Base-by-base conservation (phyloP, 2,113 vertebrate species). In the Rana temporaria region DNA sequence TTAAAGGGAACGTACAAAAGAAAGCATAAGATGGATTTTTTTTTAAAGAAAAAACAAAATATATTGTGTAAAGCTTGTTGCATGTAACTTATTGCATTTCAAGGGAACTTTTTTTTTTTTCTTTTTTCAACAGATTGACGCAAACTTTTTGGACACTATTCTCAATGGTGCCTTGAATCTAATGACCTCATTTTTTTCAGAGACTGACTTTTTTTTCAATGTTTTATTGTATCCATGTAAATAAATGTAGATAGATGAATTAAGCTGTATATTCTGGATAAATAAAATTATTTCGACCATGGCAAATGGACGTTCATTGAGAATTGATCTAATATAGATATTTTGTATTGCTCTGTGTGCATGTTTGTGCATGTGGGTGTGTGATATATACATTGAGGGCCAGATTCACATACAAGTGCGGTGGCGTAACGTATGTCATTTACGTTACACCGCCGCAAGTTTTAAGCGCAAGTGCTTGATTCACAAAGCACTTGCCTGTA, bases 61-160 rank as follows among this genome's bases (percentile, higher is more conserved):
- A 95, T 95, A 96, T 93, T 94, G 96, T 97, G 95, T 98, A 98
- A 98, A 92, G 95, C 96, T 96, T 96, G 96, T 99, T 99, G 96
- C 97, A 98, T 99, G 97, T 99, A 98, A 98, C 95, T 99, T 99
- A 98, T 99, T 99, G 96, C 96, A 97, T 99, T 98, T 98, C 95
- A 95, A 93, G 95, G 93, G 92, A 95, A 92, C 70, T 52, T 84
- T 77, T 89, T 94, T 87, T 69, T 78, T 90, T 94, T 87, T 72
- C 59, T 69, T 78, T 90, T 94, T 87, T 72, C 59, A 55, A 91
- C 88, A 92, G 94, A 96, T 85, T 91, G 94, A 91, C 93, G 94
- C 92, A 92, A 88, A 48, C 42, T 48, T 90, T 93, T 93, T 93
- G 92, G 95, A 95, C 92, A 95, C 94, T 96, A 85, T 82, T 15